Evolutionary conservation across 2,113 vertebrate species (phyloP).

Genomic region (Cricetomys ansorgei): DNA sequence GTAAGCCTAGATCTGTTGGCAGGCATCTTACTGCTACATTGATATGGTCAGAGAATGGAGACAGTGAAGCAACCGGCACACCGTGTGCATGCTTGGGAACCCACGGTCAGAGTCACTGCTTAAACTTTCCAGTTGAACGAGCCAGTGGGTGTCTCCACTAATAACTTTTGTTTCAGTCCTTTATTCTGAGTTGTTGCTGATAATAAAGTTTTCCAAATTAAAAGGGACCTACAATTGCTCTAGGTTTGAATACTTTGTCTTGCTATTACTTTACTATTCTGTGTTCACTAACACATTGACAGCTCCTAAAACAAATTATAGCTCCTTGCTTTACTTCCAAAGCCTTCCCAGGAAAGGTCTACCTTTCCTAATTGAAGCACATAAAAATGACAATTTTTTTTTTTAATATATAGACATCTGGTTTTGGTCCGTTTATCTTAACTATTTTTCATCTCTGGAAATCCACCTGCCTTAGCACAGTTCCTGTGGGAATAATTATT

Average conservation of each 20-base stretch:
- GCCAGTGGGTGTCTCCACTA: neutral
- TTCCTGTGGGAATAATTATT: neutral
- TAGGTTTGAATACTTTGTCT: conserved; percentile 30
- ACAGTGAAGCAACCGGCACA: neutral
- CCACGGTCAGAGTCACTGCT: neutral
- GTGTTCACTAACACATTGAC: conserved; percentile 6
- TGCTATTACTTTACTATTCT: neutral
- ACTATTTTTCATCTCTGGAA: neutral
- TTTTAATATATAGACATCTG: conserved; percentile 45
- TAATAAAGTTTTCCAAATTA: conserved; percentile 15
- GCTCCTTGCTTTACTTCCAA: conserved; percentile 1
- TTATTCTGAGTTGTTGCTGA: conserved; percentile 12
- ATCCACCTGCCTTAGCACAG: neutral
- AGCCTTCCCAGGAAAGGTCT: conserved; percentile 5
- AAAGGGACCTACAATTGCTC: neutral
- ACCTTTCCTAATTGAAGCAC: neutral
- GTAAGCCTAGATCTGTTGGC: neutral
- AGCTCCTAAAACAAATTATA: conserved; percentile 26
- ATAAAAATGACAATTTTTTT: conserved; percentile 33
- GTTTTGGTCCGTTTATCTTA: conserved; percentile 53
- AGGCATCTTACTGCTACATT: neutral
- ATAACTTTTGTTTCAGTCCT: neutral
- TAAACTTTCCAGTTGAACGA: neutral
- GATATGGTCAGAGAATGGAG: neutral
- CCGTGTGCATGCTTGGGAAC: neutral